Conservation (phyloP, 1,140 invertebrate genomes). For the Zaprionus ornatus region DNA sequence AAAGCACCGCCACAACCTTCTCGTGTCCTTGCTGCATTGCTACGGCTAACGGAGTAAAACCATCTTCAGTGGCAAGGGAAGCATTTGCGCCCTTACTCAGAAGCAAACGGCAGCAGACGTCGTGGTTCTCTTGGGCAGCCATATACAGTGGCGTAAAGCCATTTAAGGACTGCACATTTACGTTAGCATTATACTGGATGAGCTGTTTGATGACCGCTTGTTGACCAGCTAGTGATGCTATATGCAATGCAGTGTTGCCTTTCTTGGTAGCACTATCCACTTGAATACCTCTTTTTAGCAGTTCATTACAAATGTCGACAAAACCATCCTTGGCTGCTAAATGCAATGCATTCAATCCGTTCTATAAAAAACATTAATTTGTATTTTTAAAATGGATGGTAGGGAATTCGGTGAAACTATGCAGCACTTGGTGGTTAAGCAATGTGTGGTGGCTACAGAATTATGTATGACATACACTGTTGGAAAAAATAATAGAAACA, state of each 20-base stretch:
- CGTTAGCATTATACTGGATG: conserved; percentile 94
- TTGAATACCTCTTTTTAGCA: conserved; percentile 94
- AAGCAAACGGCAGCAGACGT: conserved; percentile 96
- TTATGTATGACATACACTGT: too few relatives aligned
- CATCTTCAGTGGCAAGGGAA: conserved; percentile 98
- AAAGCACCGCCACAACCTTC: conserved; percentile 96
- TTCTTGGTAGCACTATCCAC: conserved; percentile 99
- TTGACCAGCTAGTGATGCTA: conserved; percentile 98
- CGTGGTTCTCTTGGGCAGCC: conserved; percentile 99
- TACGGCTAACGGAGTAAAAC: conserved; percentile 98
- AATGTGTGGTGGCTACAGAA: too few relatives aligned
- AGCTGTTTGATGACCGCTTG: conserved; percentile 96
- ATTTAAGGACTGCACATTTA: conserved; percentile 98
- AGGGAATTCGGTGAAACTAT: too few relatives aligned
- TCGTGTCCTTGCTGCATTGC: conserved; percentile 99
- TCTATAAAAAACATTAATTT: conserved; percentile 86
- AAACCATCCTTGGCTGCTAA: conserved; percentile 99
- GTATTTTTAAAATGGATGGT: too few relatives aligned
- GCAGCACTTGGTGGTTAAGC: background rate
- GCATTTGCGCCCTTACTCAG: conserved; percentile 97
- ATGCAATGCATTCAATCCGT: conserved; percentile 98
- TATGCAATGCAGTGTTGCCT: conserved; percentile 99
- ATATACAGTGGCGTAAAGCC: conserved; percentile 99
- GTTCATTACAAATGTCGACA: conserved; percentile 95
- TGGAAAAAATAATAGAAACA: too few relatives aligned